A percentile compares a stretch with the other conserved stretches of the same genome.
Evolutionary conservation across 2,888 invertebrate species (phyloP).

Genomic region (Plebejus melissa): DNA sequence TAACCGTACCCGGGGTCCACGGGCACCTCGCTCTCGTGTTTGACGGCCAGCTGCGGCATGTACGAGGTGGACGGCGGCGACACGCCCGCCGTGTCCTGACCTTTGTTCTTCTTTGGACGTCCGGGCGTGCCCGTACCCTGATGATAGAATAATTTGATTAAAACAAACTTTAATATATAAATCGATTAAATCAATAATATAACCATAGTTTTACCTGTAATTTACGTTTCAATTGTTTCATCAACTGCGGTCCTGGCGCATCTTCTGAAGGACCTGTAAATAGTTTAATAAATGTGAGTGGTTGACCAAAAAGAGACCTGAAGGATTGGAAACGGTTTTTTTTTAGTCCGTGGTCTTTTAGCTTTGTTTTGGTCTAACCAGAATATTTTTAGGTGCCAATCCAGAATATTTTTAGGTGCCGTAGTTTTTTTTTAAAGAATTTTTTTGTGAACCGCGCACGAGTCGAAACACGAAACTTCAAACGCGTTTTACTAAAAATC

Average conservation of each 20-base stretch:
- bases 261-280: conserved; percentile 55
- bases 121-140: conserved; percentile 67
- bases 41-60: conserved; percentile 49
- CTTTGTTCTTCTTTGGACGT: conserved; percentile 69
- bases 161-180: conserved; percentile 3
- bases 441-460: no score
- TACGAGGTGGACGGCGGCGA: conserved; percentile 66
- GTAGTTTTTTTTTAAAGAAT: no score
- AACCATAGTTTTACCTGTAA: conserved; percentile 54
- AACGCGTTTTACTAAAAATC: no score
- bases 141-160: conserved; percentile 9
- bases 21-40: conserved; percentile 56
- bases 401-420: no score
- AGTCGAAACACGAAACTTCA: no score
- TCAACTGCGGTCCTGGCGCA: conserved; percentile 58
- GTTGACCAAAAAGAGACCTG: no score
- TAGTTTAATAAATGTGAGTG: neutral
- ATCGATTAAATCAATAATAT: neutral
- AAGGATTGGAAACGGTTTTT: no score
- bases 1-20: conserved; percentile 51
- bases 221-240: conserved; percentile 72
- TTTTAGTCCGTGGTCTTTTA: no score
- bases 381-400: no score
- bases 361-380: no score
- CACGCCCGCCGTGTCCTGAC: conserved; percentile 52